Evolutionary conservation across 2,888 invertebrate species (phyloP), one percentile per base, ranked within the genome.

Genomic region (Bhutanitis thaidina): DNA sequence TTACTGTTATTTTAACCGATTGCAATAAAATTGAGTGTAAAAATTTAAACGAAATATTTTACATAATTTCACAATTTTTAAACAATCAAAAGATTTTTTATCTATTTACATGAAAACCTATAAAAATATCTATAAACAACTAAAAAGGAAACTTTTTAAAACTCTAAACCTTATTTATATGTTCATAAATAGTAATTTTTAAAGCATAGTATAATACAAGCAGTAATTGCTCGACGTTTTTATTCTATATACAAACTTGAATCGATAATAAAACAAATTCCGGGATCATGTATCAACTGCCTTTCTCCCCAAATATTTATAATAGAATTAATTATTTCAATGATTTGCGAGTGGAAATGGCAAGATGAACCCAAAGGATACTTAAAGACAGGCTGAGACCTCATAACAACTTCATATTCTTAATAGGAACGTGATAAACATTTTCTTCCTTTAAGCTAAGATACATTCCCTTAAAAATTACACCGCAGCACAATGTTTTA

Each of bases 151-250:
- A 48, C 13, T 12, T 12, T 12, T 34, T 34, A 12, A 12, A 12
- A 34, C 4, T 12, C 10, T 34, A 4, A 34, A 34, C 7, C n/a
- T 10, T 34, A 7, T 34, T 34, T 4, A 29, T 45, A 39, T 30
- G 38, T 32, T 29, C 27, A 44, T 51, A 40, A 45, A 51, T 45
- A 51, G 15, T 27, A 51, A 44, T 39, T 39, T 20, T 27, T 49
- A 43, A 37, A 34, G 44, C 39, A 15, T 49, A 27, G 20, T 51
- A 45, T 51, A 40, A 51, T 45, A 51, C 50, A 51, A 15, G 7
- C 32, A 7, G 13, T 34, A 13, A 10, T 41, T 20, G 9, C 10
- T 1, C 10, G 8, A 25, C 13, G 0, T 15, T 38, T 36, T 40
- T 41, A 48, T 40, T 27, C 20, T 20, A 14, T 40, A 47, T 34